Conservation (phyloP, 2,888 invertebrate genomes). For the Ichneumoninae sp. region DNA sequence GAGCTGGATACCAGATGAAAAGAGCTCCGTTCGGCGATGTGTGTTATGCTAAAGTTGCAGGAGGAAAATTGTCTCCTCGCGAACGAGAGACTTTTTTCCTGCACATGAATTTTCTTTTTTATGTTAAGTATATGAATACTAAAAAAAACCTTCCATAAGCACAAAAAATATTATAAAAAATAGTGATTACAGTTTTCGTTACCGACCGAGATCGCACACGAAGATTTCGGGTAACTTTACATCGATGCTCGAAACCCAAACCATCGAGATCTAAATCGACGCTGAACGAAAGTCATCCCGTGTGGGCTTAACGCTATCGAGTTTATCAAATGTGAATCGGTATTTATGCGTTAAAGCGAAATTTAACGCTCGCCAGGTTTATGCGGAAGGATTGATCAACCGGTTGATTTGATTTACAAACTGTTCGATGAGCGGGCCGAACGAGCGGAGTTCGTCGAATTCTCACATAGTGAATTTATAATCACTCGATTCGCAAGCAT, state of each 20-base stretch:
- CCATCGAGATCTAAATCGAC: too few relatives aligned
- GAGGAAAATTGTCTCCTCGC: background rate
- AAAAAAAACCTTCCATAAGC: background rate
- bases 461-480: constrained; percentile 44
- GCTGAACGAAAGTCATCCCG: background rate
- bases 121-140: background rate
- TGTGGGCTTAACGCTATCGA: background rate
- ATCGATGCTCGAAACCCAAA: background rate
- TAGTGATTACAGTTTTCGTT: background rate
- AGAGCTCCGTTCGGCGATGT: background rate
- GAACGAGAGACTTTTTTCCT: background rate
- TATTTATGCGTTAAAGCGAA: background rate
- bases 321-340: background rate
- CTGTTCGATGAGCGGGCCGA: background rate
- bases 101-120: background rate
- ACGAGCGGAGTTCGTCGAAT: constrained; percentile 36
- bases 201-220: background rate
- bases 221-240: too few relatives aligned
- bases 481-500: constrained; percentile 32
- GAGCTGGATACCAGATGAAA: constrained; percentile 1
- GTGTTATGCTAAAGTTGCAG: background rate
- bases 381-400: background rate
- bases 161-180: background rate
- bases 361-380: background rate
- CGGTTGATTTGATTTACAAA: constrained; percentile 26